Conservation (phyloP, 2,113 vertebrate species). For the Camelus bactrianus region DNA sequence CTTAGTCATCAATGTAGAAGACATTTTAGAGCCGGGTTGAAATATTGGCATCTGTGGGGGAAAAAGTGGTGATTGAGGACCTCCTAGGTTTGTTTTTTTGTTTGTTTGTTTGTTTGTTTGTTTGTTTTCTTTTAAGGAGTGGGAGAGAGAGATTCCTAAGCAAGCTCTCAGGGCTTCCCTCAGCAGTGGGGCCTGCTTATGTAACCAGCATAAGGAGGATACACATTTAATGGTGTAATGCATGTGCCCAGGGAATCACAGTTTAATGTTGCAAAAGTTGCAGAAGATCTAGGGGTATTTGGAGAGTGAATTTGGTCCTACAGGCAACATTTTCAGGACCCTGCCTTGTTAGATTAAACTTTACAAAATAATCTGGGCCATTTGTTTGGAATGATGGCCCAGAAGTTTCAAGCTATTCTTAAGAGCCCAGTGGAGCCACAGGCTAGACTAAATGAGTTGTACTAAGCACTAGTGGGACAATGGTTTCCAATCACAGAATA, state of each 20-base stretch:
- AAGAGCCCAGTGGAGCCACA: background rate
- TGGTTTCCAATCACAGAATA: background rate
- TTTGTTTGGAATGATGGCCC: background rate
- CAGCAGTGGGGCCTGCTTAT: background rate
- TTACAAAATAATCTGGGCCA: background rate
- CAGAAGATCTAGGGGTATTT: background rate
- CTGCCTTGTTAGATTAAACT: background rate
- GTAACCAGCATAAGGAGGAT: background rate
- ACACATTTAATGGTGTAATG: background rate
- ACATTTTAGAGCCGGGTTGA: background rate
- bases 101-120: too few species aligned
- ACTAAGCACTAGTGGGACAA: background rate
- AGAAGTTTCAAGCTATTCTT: background rate
- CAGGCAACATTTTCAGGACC: background rate
- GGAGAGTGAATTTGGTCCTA: background rate
- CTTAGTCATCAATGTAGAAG: background rate
- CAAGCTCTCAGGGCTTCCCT: background rate
- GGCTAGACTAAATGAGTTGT: background rate
- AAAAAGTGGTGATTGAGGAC: background rate
- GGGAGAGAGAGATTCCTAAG: background rate
- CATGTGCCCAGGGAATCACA: background rate
- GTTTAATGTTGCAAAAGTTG: background rate
- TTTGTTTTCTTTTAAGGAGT: background rate
- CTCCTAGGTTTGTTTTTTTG: too few species aligned
- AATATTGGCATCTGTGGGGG: background rate